Evolutionary conservation across 1,140 invertebrate species (phyloP).

Genomic region (Drepana arcuata): DNA sequence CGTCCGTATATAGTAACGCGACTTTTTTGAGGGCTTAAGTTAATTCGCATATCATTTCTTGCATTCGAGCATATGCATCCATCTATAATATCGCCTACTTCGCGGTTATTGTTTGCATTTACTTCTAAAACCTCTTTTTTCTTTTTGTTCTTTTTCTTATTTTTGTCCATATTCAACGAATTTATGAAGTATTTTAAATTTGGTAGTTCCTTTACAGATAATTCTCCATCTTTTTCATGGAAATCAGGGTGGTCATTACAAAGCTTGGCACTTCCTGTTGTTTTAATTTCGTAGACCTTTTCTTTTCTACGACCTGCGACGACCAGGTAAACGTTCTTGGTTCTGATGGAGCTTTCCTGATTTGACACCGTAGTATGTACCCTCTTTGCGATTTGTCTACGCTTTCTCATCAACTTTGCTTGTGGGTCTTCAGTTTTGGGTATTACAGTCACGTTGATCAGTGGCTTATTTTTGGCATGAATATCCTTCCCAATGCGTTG

Average conservation of each 20-base stretch:
- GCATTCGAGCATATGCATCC: slow-evolving; percentile 8
- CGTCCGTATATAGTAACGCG: slow-evolving; percentile 39
- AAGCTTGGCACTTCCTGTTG: slow-evolving; percentile 26
- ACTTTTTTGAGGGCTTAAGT: slow-evolving; percentile 19
- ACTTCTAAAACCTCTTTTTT: slow-evolving; percentile 3
- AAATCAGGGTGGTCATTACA: slow-evolving; percentile 11
- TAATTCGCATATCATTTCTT: slow-evolving; percentile 2
- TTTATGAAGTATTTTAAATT: slow-evolving; percentile 26
- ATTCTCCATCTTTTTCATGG: slow-evolving; percentile 22
- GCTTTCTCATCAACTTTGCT: slow-evolving; percentile 20
- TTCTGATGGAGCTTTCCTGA: slow-evolving; percentile 26
- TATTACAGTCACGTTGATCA: slow-evolving; percentile 41
- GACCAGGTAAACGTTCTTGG: slow-evolving; percentile 23
- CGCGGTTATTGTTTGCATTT: background rate
- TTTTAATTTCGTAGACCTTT: slow-evolving; percentile 34
- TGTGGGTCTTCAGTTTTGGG: slow-evolving; percentile 25
- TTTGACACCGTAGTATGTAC: slow-evolving; percentile 29
- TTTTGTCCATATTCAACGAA: slow-evolving; percentile 40
- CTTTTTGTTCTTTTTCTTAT: slow-evolving; percentile 20
- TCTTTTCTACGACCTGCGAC: slow-evolving; percentile 22
- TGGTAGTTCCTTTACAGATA: slow-evolving; percentile 16
- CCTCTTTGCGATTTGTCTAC: slow-evolving; percentile 16
- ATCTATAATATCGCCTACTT: slow-evolving; percentile 1
- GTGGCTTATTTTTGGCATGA: slow-evolving; percentile 18
- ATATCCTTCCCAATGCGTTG: background rate